These are phyloP conservation scores for Tachystola acroxantha DNA, from an alignment of 2,888 invertebrate species.

Conservation along the genomic window DNA sequence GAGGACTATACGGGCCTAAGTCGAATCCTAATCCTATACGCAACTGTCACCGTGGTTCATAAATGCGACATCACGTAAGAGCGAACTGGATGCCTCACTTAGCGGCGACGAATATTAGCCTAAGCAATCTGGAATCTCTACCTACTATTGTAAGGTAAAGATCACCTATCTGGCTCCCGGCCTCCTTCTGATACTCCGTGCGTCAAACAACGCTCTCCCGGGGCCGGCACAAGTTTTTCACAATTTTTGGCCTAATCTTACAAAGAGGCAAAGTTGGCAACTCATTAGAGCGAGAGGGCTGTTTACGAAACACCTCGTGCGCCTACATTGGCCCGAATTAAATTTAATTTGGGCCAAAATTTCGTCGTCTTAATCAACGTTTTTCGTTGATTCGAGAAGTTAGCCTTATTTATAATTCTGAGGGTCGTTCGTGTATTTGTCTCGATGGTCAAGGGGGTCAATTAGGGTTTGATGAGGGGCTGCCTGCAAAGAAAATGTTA, in stretches of 20 bases:
- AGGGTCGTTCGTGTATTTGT: slow-evolving; percentile 20
- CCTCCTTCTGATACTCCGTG: slow-evolving; percentile 32
- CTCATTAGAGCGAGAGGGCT: slow-evolving; percentile 56
- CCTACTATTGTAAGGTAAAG: too few relatives aligned
- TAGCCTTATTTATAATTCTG: slow-evolving; percentile 23
- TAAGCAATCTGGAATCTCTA: too few relatives aligned
- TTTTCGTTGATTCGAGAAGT: slow-evolving; percentile 7
- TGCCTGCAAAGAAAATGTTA: too few relatives aligned
- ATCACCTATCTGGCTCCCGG: too few relatives aligned
- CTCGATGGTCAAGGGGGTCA: slow-evolving; percentile 25
- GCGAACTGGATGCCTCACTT: too few relatives aligned
- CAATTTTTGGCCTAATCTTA: slow-evolving; percentile 58
- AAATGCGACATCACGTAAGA: too few relatives aligned
- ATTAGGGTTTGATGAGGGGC: too few relatives aligned
- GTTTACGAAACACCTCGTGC: slow-evolving; percentile 52
- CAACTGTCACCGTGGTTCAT: too few relatives aligned
- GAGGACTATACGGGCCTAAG: too few relatives aligned
- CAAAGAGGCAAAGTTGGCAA: slow-evolving; percentile 57
- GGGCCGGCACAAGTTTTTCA: slow-evolving; percentile 47
- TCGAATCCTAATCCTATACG: too few relatives aligned
- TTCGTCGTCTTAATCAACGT: slow-evolving; percentile 8
- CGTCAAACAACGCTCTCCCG: slow-evolving; percentile 36
- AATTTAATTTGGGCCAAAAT: slow-evolving; percentile 11
- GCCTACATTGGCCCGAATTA: slow-evolving; percentile 31
- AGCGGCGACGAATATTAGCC: too few relatives aligned